Evolutionary conservation across 2,113 vertebrate species (phyloP), one percentile per base, ranked within the genome.

Genomic region (Glaucidium brasilianum): DNA sequence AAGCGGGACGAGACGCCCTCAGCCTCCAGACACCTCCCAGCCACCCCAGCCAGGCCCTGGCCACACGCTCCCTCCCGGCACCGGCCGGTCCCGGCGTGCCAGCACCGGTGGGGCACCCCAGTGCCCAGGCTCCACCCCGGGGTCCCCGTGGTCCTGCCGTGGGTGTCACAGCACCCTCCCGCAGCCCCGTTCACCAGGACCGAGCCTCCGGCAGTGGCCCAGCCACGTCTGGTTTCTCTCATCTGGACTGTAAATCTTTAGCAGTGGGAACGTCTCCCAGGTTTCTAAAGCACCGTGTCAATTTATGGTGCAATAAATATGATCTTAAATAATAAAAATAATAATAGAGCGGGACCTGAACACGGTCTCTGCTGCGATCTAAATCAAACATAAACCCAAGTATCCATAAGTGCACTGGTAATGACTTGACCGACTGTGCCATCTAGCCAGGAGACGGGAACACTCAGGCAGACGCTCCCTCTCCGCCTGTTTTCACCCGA

Each of bases 21-120:
- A 39, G 32, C 59, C 25, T 8, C 75, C 35, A 10, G 5, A 12
- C 3, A 2, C 12, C 58, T 64, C 45, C 50, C 9, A 47, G 4
- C 4, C 27, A 13, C 34, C 1, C 0, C 41, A 66, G 71, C 45
- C 39, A 32, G 58, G 18, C 3, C 22, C 15, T 2, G 0, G 15
- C 6, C 7, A 1, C 49, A 53, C 3, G 0, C 26, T 56, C 74
- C 35, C 11, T 19, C 35, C 39, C 8, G 4, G 83, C 34, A 64
- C 29, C 0, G 0, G 10, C n/a, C 2, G 17, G 45, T 5, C 11
- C 30, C 0, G 0, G 22, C 0, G 0, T 5, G 9, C 27, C 79
- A 47, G 50, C 60, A 56, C 66, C 10, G 16, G 1, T 6, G 8
- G 53, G 39, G 68, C 29, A 60, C 56, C 75, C 83, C 16, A 34